Conservation (phyloP, 2,113 vertebrate species). For the Eulacestoma nigropectus region DNA sequence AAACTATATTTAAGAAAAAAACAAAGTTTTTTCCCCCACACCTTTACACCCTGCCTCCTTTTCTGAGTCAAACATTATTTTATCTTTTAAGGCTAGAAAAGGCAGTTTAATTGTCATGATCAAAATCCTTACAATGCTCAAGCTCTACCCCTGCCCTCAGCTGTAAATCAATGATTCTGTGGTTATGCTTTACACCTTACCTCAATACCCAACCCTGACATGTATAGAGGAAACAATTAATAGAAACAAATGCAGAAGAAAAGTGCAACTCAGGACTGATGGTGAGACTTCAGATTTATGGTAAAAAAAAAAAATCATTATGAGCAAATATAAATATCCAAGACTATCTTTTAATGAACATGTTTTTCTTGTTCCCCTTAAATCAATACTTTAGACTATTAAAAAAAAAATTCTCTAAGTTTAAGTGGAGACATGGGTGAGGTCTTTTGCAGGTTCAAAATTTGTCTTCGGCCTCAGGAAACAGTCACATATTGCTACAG, state of each 20-base stretch:
- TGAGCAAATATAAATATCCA: not conserved
- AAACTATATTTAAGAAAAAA: not conserved
- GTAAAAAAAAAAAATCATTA: not conserved
- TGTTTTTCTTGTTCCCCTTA: not conserved
- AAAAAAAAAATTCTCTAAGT: not conserved
- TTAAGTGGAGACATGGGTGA: not conserved
- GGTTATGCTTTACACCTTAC: not conserved
- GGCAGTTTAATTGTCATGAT: not conserved
- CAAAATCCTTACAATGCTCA: not conserved
- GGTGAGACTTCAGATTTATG: not conserved
- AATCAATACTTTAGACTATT: not conserved
- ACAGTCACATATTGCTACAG: not conserved
- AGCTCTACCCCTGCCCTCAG: not conserved
- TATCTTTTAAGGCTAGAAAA: not conserved
- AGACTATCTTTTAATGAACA: not conserved
- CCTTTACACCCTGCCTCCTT: not conserved
- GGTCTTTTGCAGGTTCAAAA: not conserved
- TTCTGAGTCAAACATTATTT: not conserved
- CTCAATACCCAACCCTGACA: not conserved
- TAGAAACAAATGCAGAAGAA: not conserved
- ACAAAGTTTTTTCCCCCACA: not conserved
- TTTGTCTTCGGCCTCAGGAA: not conserved
- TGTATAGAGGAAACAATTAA: not conserved
- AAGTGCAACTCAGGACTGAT: fast-evolving
- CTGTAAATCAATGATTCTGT: not conserved